Conservation (phyloP, 2,113 vertebrate species). For the Lepidothrix coronata region DNA sequence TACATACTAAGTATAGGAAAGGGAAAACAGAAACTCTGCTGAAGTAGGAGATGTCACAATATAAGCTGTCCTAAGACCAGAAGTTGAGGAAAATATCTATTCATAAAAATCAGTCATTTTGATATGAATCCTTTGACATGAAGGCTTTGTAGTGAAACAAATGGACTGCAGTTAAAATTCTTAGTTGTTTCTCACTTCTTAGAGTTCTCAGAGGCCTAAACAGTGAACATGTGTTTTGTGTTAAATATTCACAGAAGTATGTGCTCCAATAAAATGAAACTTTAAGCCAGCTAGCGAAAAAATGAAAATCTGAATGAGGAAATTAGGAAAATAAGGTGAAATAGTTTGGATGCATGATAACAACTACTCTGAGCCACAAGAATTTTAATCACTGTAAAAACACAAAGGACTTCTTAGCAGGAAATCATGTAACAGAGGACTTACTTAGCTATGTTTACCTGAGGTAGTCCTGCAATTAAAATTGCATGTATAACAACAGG, state of each 20-base stretch:
- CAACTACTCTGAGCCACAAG: conserved; percentile 46
- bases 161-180: background rate
- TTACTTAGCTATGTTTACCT: conserved; percentile 32
- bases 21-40: background rate
- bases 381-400: conserved; percentile 63
- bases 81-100: background rate
- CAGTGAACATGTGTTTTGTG: conserved; percentile 55
- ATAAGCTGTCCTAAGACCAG: background rate
- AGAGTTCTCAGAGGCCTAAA: conserved; percentile 17
- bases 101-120: background rate
- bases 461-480: background rate
- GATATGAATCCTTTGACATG: background rate
- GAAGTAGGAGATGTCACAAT: background rate
- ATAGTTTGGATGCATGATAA: conserved; percentile 17
- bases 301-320: conserved; percentile 27
- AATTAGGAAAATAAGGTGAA: conserved; percentile 53
- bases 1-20: background rate
- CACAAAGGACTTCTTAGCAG: conserved; percentile 29
- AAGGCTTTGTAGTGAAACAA: background rate
- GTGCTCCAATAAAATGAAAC: conserved; percentile 51
- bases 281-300: conserved; percentile 37
- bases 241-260: conserved; percentile 44
- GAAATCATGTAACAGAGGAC: background rate
- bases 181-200: background rate
- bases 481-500: background rate